Percentiles rank a stretch among this genome's conserved stretches.
These are phyloP conservation scores for Burhinus bistriatus DNA, from an alignment of 2,113 vertebrate species.

Conservation along the genomic window DNA sequence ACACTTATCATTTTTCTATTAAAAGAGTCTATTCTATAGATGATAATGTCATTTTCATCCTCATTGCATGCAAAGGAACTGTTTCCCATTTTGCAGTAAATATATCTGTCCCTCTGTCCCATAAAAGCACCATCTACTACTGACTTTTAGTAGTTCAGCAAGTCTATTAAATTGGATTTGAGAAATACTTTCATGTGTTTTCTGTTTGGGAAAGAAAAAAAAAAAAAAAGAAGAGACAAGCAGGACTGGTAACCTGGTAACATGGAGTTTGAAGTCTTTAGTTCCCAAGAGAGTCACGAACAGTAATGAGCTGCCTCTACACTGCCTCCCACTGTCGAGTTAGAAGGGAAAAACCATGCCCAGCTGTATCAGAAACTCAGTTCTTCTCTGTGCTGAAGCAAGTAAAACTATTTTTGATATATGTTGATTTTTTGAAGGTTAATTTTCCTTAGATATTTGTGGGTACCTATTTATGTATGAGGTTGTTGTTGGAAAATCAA, in stretches of 20 bases:
- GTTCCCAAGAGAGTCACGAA: not conserved
- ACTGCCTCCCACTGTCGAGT: not conserved
- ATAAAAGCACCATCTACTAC: not conserved
- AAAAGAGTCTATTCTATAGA: not conserved
- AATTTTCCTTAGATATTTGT: not conserved
- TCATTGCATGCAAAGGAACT: not conserved
- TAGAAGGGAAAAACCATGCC: not conserved
- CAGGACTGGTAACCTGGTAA: fast-evolving
- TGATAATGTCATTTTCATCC: not conserved
- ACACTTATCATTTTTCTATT: not conserved
- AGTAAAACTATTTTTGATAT: not conserved
- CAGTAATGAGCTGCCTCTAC: not conserved
- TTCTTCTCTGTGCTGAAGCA: not conserved
- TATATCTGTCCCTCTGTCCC: not conserved
- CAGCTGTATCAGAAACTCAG: not conserved
- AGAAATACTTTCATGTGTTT: not conserved
- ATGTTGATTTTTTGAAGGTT: not conserved
- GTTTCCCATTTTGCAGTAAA: not conserved
- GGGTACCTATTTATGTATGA: not conserved
- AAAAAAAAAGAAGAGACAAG: not conserved
- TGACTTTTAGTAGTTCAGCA: not conserved
- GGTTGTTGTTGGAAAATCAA: not conserved
- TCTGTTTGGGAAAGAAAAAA: no score
- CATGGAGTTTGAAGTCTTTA: not conserved
- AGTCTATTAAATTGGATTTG: not conserved